A percentile compares a stretch with the other conserved stretches of the same genome.
Conservation (phyloP, 2,797 vertebrate species). For the Crenuchus spilurus region DNA sequence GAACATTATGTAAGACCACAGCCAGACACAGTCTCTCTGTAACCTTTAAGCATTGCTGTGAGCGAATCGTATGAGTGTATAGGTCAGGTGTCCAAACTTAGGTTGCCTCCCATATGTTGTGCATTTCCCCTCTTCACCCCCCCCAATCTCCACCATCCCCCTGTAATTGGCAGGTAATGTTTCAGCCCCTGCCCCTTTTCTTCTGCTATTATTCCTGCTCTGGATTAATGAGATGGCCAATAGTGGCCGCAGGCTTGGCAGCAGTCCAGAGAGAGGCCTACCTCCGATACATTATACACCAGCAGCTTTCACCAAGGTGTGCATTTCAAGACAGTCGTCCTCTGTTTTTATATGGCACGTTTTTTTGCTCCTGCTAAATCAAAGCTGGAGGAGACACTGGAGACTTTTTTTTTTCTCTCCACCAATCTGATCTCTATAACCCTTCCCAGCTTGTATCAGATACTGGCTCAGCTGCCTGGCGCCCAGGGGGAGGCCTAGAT, state of each 20-base stretch:
- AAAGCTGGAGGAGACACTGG: constrained; percentile 55
- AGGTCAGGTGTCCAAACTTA: constrained; percentile 74
- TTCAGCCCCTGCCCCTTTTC: constrained; percentile 55
- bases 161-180: constrained; percentile 81
- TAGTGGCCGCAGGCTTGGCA: constrained; percentile 68
- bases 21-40: constrained; percentile 62
- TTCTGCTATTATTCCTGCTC: constrained; percentile 47
- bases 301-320: constrained; percentile 81
- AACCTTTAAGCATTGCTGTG: constrained; percentile 68
- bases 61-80: constrained; percentile 59
- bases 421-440: constrained; percentile 51
- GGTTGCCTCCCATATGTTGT: constrained; percentile 77
- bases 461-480: constrained; percentile 42
- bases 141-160: constrained; percentile 60
- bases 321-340: constrained; percentile 78
- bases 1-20: constrained; percentile 76
- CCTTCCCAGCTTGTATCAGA: constrained; percentile 39
- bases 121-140: constrained; percentile 62
- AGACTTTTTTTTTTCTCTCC: constrained; percentile 31
- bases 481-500: constrained; percentile 44
- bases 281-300: constrained; percentile 76
- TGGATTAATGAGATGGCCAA: constrained; percentile 67
- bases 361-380: constrained; percentile 50
- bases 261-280: constrained; percentile 69
- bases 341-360: constrained; percentile 54